Evolutionary conservation across 2,113 vertebrate species (phyloP).

Genomic region (Acanthisitta chloris): DNA sequence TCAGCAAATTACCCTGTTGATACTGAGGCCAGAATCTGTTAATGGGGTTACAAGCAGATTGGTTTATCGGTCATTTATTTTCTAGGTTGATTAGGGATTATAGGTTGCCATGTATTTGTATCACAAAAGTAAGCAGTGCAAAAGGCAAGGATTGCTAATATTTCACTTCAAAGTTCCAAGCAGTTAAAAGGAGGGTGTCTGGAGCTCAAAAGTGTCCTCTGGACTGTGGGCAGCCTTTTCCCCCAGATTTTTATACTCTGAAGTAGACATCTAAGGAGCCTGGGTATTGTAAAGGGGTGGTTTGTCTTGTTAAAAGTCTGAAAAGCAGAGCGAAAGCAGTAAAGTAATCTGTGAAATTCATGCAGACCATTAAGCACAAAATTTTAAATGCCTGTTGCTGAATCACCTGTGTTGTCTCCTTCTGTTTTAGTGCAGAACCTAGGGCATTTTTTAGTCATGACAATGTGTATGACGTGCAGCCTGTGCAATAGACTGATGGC

Average conservation of each 20-base stretch:
- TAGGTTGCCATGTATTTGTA: conserved; percentile 2
- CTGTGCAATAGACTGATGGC: not conserved
- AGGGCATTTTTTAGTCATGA: not conserved
- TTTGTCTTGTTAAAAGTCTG: not conserved
- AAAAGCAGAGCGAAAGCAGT: not conserved
- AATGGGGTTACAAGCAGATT: conserved; percentile 63
- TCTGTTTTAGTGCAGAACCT: not conserved
- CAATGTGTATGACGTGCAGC: not conserved
- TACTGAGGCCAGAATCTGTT: conserved; percentile 63
- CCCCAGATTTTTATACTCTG: not conserved
- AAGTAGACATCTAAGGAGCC: not conserved
- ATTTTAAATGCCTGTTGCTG: not conserved
- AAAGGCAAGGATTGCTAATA: not conserved
- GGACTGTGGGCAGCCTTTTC: not conserved
- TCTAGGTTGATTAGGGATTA: conserved; percentile 70
- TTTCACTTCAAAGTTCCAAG: not conserved
- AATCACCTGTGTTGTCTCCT: not conserved
- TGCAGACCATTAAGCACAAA: not conserved
- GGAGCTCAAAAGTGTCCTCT: not conserved
- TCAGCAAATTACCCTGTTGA: conserved; percentile 67
- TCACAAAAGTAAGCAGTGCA: not conserved
- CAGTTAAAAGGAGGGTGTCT: not conserved
- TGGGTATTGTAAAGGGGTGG: not conserved
- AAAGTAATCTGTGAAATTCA: not conserved
- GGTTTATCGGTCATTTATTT: conserved; percentile 65